Evolutionary conservation across 2,797 vertebrate genomes (phyloP), one percentile per base, ranked within the genome.

Genomic region (Momotus momota): DNA sequence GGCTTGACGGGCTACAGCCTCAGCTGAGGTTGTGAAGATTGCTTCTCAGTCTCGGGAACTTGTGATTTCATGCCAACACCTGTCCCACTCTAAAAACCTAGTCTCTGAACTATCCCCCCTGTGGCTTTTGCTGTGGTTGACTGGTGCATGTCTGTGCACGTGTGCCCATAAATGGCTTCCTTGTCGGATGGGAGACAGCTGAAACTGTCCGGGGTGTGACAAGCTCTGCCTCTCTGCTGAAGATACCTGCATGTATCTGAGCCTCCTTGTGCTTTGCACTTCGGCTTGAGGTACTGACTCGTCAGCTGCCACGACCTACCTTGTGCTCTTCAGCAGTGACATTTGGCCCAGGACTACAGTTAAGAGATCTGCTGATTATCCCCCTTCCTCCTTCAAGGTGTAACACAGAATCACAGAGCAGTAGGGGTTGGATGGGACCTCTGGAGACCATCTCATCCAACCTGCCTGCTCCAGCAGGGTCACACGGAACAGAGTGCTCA

Each of bases 191-290:
- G n/a, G 48, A 54, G 43, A 51, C 33, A 31, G 48, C 72, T 67
- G 45, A 25, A 60, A 33, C 45, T 1, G 1, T 41, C 26, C 11
- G 0, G 27, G 23, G 29, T 45, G 20, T 23, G 79, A 73, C 55
- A 60, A 23, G 74, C 25, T 58, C 69, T 51, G 4, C 17, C 21
- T 72, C 43, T 58, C 35, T 57, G 35, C 74, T 69, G 61, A 33
- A 31, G 40, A 7, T 25, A 8, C 12, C 54, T 60, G 10, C 23
- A 4, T 0, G 3, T 41, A 10, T 17, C 61, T 0, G 1, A 46
- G 23, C 29, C 46, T 46, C 43, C n/a, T 49, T 0, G 0, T 40
- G 62, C 67, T 45, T 49, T 70, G 27, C 17, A 6, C 41, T 58
- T 41, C 13, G n/a, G 31, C 0, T 0, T 15, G 51, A 86, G 43